These are phyloP conservation scores for Dioctria linearis DNA, from an alignment of 2,888 invertebrate species.

Conservation along the genomic window DNA sequence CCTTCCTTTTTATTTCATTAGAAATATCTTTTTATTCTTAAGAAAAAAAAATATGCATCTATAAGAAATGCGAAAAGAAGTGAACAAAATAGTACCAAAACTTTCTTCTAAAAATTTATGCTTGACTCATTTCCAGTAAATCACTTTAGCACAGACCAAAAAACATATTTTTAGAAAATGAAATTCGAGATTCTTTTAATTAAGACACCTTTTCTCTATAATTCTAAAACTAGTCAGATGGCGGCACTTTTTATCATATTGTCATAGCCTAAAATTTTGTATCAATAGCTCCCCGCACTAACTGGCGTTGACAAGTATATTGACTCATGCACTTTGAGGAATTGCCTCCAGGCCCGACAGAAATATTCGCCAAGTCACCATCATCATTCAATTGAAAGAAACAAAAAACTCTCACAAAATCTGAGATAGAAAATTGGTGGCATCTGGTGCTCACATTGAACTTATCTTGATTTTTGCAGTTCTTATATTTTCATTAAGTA, in stretches of 20 bases:
- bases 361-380: slow-evolving; percentile 8
- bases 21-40: no score
- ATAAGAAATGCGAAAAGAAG: no score
- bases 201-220: slow-evolving; percentile 10
- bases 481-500: not conserved
- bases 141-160: not conserved
- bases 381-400: not conserved
- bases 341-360: not conserved
- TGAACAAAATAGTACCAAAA: no score
- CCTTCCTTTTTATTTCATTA: no score
- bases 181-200: not conserved
- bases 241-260: not conserved
- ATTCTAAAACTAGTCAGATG: not conserved
- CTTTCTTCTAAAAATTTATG: no score
- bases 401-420: not conserved
- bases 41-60: no score
- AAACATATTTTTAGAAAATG: not conserved
- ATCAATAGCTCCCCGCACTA: not conserved
- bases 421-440: not conserved
- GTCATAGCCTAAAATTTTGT: not conserved
- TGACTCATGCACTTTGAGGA: not conserved
- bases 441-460: slow-evolving; percentile 22
- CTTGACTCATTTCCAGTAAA: not conserved
- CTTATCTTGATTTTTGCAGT: not conserved
- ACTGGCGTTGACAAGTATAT: not conserved